phyloP scores from a whole-genome alignment of 1,140 invertebrate species.

The Drosophila sproati region DNA sequence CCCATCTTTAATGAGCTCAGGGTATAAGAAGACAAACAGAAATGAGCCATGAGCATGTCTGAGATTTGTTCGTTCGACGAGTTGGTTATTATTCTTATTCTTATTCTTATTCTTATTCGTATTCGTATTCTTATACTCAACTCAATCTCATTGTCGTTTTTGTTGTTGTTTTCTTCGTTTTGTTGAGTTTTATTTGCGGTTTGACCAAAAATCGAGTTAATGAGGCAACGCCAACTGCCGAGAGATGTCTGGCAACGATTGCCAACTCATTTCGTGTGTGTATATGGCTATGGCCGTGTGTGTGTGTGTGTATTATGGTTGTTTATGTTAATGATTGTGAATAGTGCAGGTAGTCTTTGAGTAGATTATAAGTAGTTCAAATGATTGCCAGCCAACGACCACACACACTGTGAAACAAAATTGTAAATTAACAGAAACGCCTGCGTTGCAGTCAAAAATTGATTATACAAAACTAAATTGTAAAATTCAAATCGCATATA shows the following conservation, averaged over 20 bases:
- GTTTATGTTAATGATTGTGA: constrained; percentile 73
- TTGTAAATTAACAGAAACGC: neutral
- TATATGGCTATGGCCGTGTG: no score
- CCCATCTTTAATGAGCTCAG: neutral
- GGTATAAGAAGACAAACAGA: constrained; percentile 55
- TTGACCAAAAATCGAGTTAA: constrained; percentile 68
- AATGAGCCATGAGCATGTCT: constrained; percentile 45
- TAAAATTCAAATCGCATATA: neutral
- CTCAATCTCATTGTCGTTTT: neutral
- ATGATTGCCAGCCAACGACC: constrained; percentile 36
- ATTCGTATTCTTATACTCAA: neutral
- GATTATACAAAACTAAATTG: neutral
- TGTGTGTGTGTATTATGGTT: constrained; percentile 58
- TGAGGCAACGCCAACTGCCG: constrained; percentile 47
- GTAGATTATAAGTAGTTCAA: constrained; percentile 22
- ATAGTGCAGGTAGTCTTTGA: constrained; percentile 50
- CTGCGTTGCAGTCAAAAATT: neutral
- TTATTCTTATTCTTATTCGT: constrained; percentile 2
- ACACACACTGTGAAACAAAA: constrained; percentile 46
- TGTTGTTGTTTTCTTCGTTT: neutral
- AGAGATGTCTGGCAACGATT: constrained; percentile 64
- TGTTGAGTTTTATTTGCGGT: constrained; percentile 64
- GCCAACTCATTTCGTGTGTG: constrained; percentile 69
- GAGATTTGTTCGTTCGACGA: constrained; percentile 41
- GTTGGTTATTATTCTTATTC: constrained; percentile 12